These are phyloP conservation scores for Drosophila macrothrix DNA, from an alignment of 2,888 invertebrate species.

Conservation along the genomic window DNA sequence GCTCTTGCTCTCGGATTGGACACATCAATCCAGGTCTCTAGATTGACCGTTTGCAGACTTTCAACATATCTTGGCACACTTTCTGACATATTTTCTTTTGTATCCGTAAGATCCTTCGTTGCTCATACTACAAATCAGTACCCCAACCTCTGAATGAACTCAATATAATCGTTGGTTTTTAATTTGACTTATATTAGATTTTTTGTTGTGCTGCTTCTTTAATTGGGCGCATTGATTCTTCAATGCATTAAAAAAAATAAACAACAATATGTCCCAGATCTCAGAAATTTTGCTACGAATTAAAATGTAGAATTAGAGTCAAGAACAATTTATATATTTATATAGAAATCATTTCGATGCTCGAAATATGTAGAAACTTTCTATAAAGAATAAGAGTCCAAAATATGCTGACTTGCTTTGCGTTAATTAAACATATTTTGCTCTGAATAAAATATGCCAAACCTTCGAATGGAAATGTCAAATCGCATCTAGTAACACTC, in stretches of 20 bases:
- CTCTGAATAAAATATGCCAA: background rate
- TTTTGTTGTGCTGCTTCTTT: too few species aligned
- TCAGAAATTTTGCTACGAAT: background rate
- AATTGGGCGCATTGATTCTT: too few species aligned
- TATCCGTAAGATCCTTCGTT: background rate
- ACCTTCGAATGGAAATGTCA: background rate
- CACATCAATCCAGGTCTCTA: background rate
- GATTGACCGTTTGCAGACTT: slow-evolving; percentile 3
- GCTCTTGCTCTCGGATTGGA: background rate
- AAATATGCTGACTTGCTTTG: background rate
- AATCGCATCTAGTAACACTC: background rate
- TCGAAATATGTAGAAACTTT: background rate
- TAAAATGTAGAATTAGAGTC: background rate
- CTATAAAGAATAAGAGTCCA: background rate
- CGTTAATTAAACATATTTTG: background rate
- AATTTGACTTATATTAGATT: too few species aligned
- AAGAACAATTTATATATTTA: background rate
- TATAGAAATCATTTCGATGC: background rate
- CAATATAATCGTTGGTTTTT: too few species aligned
- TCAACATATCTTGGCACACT: background rate
- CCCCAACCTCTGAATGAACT: background rate
- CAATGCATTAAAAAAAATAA: too few species aligned
- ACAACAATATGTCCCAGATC: too few species aligned
- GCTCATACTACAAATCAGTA: background rate
- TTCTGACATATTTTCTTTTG: background rate